A percentile compares a stretch with the other conserved stretches of the same genome.
Conservation (phyloP, 2,888 invertebrate genomes). For the Thymelicus acteon region DNA sequence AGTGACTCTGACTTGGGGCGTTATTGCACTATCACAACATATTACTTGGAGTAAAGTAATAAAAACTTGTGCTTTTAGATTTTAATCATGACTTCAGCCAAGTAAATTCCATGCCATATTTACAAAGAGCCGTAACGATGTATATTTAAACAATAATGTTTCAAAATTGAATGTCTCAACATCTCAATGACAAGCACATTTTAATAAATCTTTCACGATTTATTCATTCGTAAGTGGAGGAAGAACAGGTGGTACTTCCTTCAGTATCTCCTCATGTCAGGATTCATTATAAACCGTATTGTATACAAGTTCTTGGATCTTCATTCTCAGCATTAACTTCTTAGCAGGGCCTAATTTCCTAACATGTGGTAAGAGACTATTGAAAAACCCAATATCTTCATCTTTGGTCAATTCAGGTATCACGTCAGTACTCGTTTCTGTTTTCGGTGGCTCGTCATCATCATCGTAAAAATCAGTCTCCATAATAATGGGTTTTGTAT, state of each 20-base stretch:
- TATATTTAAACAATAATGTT: too few species aligned
- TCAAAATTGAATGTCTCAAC: too few species aligned
- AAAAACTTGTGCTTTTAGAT: too few species aligned
- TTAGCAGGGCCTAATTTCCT: conserved; percentile 77
- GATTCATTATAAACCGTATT: conserved; percentile 77
- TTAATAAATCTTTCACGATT: neutral
- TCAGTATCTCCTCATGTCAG: conserved; percentile 39
- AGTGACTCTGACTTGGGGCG: too few species aligned
- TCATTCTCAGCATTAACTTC: conserved; percentile 78
- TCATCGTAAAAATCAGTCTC: conserved; percentile 80
- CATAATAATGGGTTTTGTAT: conserved; percentile 76
- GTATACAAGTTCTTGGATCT: conserved; percentile 78
- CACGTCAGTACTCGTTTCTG: conserved; percentile 41
- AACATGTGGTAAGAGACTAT: conserved; percentile 76
- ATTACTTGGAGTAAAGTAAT: too few species aligned
- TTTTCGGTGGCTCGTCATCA: conserved; percentile 68
- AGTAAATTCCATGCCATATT: too few species aligned
- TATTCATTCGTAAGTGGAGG: neutral
- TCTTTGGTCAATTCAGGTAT: conserved; percentile 62
- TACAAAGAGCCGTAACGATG: too few species aligned
- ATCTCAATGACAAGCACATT: too few species aligned
- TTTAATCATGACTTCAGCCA: too few species aligned
- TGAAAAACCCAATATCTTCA: conserved; percentile 78
- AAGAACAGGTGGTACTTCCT: neutral
- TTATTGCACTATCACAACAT: too few species aligned